phyloP scores from a whole-genome alignment of 2,797 vertebrate species.

The Alca torda region DNA sequence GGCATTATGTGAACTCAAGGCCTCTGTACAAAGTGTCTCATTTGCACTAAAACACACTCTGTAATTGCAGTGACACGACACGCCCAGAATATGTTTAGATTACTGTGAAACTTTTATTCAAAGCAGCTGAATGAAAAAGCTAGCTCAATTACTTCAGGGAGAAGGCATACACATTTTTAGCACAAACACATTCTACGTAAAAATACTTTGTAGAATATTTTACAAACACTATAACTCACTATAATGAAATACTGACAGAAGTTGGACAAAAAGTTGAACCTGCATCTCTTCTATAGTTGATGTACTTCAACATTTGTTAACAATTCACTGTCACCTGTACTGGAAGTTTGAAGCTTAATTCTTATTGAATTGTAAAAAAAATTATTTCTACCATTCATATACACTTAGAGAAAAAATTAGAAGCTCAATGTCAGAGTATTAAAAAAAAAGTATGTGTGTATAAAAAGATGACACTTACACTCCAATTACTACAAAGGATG shows the following conservation, averaged over 20 bases:
- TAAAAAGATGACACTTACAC: constrained; percentile 77
- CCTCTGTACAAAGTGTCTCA: neutral
- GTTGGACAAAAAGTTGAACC: neutral
- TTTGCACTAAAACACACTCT: neutral
- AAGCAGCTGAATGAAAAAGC: neutral
- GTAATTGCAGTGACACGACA: neutral
- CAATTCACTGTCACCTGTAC: neutral
- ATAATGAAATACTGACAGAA: neutral
- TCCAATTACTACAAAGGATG: constrained; percentile 87
- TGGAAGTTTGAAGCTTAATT: neutral
- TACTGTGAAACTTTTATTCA: neutral
- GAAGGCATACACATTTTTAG: neutral
- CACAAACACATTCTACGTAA: neutral
- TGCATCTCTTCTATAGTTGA: neutral
- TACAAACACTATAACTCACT: neutral
- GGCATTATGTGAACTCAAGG: neutral
- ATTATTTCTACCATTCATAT: neutral
- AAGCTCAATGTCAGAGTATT: neutral
- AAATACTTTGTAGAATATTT: neutral
- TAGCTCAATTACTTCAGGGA: neutral
- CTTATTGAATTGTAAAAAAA: neutral
- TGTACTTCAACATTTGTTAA: neutral
- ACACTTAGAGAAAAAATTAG: accelerated
- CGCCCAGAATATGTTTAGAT: accelerated
- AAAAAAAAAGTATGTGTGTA: neutral